Evolutionary conservation across 1,140 invertebrate genomes (phyloP), one percentile per base, ranked within the genome.

Genomic region (Nephotettix cincticeps): DNA sequence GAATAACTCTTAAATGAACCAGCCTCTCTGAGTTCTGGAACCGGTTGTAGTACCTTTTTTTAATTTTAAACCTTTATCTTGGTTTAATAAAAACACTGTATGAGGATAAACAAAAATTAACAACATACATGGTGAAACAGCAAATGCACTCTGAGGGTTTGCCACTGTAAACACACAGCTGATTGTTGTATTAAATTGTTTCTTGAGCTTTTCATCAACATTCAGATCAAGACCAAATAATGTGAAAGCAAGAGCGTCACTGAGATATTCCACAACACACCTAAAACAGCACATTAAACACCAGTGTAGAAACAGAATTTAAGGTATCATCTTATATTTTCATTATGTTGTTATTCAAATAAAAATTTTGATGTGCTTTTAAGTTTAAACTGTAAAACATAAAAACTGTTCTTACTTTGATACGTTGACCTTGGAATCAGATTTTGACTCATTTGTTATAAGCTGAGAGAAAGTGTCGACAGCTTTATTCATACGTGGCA

Each of bases 71-170:
- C n/a, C n/a, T n/a, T n/a, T n/a, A n/a, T n/a, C n/a, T n/a, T n/a
- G n/a, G n/a, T n/a, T n/a, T n/a, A n/a, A n/a, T n/a, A n/a, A n/a
- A n/a, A n/a, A n/a, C n/a, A n/a, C n/a, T n/a, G n/a, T n/a, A n/a
- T n/a, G n/a, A n/a, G n/a, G n/a, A n/a, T n/a, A n/a, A n/a, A n/a
- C 17, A 23, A 28, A 23, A 61, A n/a, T 27, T 23, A 14, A 3
- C 29, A 47, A 71, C 70, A 67, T 64, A 71, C 70, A 71, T 36
- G 70, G 64, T 17, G 65, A 67, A 6, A 71, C 28, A 1, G 70
- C 9, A 11, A 71, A 71, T n/a, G 28, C 23, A 21, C 43, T 51
- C 28, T 71, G 6, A 0, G 70, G 70, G 28, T 68, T 36, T 1
- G 36, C 9, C n/a, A 71, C 51, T 25, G 36, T 23, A 29, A 45